Percentiles rank a stretch among this genome's conserved stretches.
Evolutionary conservation across 2,113 vertebrate genomes (phyloP).

Genomic region (Morone saxatilis): DNA sequence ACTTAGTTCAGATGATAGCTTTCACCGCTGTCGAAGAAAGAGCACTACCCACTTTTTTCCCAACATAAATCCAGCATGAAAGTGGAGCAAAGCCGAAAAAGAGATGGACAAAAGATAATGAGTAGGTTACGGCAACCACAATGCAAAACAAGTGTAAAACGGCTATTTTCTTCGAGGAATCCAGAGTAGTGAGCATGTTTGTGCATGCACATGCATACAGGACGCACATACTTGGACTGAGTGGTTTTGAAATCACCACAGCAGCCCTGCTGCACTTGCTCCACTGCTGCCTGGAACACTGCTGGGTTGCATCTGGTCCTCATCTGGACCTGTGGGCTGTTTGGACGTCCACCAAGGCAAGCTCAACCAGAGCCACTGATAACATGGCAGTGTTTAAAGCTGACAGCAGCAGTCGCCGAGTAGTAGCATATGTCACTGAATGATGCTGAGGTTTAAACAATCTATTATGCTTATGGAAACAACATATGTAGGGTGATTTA

Average conservation of each 20-base stretch:
- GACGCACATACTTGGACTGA: neutral
- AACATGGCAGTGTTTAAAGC: slow-evolving; percentile 55
- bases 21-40: slow-evolving; percentile 13
- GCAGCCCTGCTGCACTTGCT: slow-evolving; percentile 56
- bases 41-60: neutral
- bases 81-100: neutral
- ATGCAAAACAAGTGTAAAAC: slow-evolving; percentile 43
- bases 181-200: slow-evolving; percentile 25
- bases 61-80: neutral
- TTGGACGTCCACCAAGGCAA: slow-evolving; percentile 69
- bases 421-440: slow-evolving; percentile 19
- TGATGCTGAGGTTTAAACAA: slow-evolving; percentile 24
- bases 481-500: slow-evolving; percentile 9
- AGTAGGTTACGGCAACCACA: slow-evolving; percentile 1
- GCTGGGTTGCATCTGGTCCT: slow-evolving; percentile 70
- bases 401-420: slow-evolving; percentile 46
- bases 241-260: slow-evolving; percentile 27
- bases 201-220: slow-evolving; percentile 19
- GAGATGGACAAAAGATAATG: slow-evolving; percentile 26
- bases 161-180: slow-evolving; percentile 30
- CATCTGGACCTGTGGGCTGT: slow-evolving; percentile 73
- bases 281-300: slow-evolving; percentile 34
- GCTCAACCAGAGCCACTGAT: slow-evolving; percentile 63
- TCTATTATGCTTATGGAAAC: slow-evolving; percentile 26
- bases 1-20: slow-evolving; percentile 6